Conservation (phyloP, 2,888 invertebrate genomes). For the Archips crataeganus region DNA sequence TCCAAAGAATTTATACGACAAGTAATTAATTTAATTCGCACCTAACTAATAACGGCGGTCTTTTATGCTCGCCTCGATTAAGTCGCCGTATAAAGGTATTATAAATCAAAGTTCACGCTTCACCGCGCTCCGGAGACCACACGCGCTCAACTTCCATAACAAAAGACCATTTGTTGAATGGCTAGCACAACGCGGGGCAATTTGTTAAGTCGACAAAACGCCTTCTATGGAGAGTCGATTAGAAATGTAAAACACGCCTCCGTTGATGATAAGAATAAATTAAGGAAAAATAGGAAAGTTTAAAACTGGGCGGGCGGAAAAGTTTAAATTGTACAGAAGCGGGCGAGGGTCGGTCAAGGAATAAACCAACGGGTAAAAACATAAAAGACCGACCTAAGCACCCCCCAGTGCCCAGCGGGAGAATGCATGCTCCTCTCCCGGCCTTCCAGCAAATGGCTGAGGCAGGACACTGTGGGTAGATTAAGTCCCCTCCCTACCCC, state of each 20-base stretch:
- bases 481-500: no score
- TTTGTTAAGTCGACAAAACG: slow-evolving; percentile 2
- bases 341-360: no score
- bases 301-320: neutral
- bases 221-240: neutral
- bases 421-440: no score
- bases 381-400: no score
- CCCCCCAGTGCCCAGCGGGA: no score
- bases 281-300: neutral
- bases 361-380: no score
- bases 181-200: slow-evolving; percentile 1
- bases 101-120: slow-evolving; percentile 42
- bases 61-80: slow-evolving; percentile 33
- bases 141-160: slow-evolving; percentile 14
- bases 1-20: slow-evolving; percentile 29
- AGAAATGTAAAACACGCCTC: neutral
- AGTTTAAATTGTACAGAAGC: no score
- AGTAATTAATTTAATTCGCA: slow-evolving; percentile 39
- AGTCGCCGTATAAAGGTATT: slow-evolving; percentile 30
- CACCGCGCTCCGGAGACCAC: slow-evolving; percentile 31
- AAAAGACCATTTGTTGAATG: slow-evolving; percentile 6
- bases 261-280: neutral
- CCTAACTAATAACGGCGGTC: slow-evolving; percentile 33
- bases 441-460: no score
- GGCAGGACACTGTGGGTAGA: no score